These are phyloP conservation scores for Callocephalon fimbriatum DNA, from an alignment of 2,113 vertebrate genomes.

Conservation along the genomic window DNA sequence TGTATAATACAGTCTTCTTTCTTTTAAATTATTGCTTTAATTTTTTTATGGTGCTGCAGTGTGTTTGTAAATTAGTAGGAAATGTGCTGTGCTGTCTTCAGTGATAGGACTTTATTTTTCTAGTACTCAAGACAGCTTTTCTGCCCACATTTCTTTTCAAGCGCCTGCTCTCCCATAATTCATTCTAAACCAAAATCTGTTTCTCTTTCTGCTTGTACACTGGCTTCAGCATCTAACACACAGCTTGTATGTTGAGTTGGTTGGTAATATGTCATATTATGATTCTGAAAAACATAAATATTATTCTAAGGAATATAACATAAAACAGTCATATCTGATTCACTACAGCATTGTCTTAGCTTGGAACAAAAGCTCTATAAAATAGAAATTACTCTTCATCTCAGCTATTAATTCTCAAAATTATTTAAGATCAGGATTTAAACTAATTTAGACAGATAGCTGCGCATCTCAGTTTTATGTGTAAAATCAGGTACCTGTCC, in stretches of 20 bases:
- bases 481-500: background rate
- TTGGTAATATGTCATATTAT: background rate
- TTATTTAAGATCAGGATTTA: background rate
- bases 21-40: background rate
- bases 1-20: background rate
- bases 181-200: background rate
- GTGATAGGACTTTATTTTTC: background rate
- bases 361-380: background rate
- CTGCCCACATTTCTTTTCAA: background rate
- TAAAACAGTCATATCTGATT: background rate
- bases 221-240: background rate
- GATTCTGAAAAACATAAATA: background rate
- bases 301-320: background rate
- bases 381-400: background rate
- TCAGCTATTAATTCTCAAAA: background rate
- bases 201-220: background rate
- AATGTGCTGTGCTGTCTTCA: background rate
- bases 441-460: background rate
- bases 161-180: background rate
- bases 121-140: background rate
- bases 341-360: background rate
- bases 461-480: background rate
- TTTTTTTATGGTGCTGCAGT: background rate
- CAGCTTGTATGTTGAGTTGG: background rate
- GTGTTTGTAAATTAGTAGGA: background rate